Conservation (phyloP, 2,888 invertebrate species). For the Leucophenga montana region DNA sequence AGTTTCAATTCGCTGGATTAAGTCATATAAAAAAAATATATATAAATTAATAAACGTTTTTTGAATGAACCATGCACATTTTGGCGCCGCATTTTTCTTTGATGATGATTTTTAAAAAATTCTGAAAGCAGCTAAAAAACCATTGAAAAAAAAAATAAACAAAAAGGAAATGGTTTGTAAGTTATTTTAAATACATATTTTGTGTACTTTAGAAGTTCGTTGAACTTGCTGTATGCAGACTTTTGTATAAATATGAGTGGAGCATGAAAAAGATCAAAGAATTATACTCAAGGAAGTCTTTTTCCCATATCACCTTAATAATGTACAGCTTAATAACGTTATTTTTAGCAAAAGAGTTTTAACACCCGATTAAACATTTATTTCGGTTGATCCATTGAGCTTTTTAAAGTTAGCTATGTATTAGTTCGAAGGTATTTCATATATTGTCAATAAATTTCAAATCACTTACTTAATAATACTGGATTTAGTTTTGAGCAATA, state of each 20-base stretch:
- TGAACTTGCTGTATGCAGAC: conserved; percentile 20
- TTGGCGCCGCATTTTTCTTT: conserved; percentile 10
- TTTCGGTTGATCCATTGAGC: too few species aligned
- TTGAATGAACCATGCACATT: background rate
- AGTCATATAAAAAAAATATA: background rate
- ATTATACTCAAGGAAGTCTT: conserved; percentile 36
- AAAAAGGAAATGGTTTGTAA: background rate
- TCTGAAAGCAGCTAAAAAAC: background rate
- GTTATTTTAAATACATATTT: conserved; percentile 16
- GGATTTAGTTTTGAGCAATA: too few species aligned
- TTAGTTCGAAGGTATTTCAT: too few species aligned
- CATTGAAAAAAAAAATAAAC: background rate
- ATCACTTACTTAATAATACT: too few species aligned
- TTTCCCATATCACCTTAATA: too few species aligned
- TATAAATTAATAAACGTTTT: background rate
- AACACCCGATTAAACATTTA: too few species aligned
- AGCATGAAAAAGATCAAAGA: background rate
- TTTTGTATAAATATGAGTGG: conserved; percentile 41
- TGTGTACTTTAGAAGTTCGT: conserved; percentile 5
- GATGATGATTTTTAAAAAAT: conserved; percentile 15
- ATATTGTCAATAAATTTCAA: too few species aligned
- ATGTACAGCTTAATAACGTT: too few species aligned
- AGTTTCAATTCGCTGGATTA: background rate
- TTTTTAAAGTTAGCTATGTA: too few species aligned
- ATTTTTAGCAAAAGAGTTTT: too few species aligned